These are phyloP conservation scores for Drosophila sucinea DNA, from an alignment of 1,140 invertebrate species.

Conservation along the genomic window DNA sequence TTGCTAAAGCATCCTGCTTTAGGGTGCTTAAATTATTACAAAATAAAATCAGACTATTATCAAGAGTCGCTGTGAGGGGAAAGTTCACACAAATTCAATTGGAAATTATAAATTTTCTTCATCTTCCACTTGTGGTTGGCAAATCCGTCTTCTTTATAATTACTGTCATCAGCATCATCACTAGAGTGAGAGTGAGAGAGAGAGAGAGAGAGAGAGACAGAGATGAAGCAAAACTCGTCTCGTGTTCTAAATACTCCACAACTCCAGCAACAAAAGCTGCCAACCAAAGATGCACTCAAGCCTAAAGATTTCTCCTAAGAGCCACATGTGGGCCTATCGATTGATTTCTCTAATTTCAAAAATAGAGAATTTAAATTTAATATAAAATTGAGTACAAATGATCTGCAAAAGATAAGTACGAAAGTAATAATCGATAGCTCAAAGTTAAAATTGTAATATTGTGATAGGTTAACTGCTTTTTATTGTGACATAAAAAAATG, in stretches of 20 bases:
- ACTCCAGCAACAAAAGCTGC: constrained; percentile 28
- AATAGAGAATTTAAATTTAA: constrained; percentile 32
- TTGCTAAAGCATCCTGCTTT: constrained; percentile 57
- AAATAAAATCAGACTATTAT: background rate
- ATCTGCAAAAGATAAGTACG: too few relatives aligned
- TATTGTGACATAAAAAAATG: background rate
- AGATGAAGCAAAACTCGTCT: constrained; percentile 20
- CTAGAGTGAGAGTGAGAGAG: constrained; percentile 13
- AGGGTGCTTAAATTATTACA: background rate
- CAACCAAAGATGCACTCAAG: constrained; percentile 7
- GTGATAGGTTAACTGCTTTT: too few relatives aligned
- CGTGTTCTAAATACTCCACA: constrained; percentile 59
- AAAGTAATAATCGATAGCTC: too few relatives aligned
- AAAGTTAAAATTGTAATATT: too few relatives aligned
- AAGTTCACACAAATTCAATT: background rate
- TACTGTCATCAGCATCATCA: constrained; percentile 64
- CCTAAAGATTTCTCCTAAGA: constrained; percentile 47
- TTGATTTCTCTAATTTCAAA: constrained; percentile 68
- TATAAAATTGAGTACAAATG: too few relatives aligned
- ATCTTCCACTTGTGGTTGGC: constrained; percentile 19
- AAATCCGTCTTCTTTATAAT: constrained; percentile 79
- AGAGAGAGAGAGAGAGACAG: background rate
- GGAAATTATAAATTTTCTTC: constrained; percentile 11
- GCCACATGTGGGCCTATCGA: constrained; percentile 44
- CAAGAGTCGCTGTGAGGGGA: background rate